These are phyloP conservation scores for Pterocles gutturalis DNA, from an alignment of 2,113 vertebrate genomes.

Conservation along the genomic window DNA sequence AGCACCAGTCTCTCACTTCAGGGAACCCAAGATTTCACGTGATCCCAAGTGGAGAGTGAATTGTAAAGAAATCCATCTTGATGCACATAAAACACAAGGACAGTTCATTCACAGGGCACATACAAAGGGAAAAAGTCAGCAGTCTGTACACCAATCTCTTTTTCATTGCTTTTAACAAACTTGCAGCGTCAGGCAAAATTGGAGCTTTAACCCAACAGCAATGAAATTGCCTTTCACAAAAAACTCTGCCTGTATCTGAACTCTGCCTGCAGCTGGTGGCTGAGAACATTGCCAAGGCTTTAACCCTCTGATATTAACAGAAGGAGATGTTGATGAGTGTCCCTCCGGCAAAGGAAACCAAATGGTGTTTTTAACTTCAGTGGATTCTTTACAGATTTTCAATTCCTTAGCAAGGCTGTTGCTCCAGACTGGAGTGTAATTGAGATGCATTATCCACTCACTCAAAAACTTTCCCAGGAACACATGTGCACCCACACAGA, in stretches of 20 bases:
- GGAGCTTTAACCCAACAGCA: slow-evolving; percentile 4
- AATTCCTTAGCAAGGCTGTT: slow-evolving; percentile 48
- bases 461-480: slow-evolving; percentile 66
- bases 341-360: slow-evolving; percentile 45
- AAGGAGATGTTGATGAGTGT: slow-evolving; percentile 53
- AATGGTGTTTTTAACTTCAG: slow-evolving; percentile 56
- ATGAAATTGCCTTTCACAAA: slow-evolving; percentile 9
- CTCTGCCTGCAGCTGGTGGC: slow-evolving; percentile 40
- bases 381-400: slow-evolving; percentile 60
- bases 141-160: background rate
- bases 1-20: background rate
- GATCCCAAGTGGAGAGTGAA: background rate
- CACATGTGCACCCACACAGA: slow-evolving; percentile 55
- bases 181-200: slow-evolving; percentile 18
- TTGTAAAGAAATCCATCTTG: background rate
- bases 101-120: background rate
- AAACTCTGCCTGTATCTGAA: slow-evolving; percentile 18
- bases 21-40: background rate
- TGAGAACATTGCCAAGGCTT: slow-evolving; percentile 50
- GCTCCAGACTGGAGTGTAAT: slow-evolving; percentile 58
- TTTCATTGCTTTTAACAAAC: background rate
- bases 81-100: background rate
- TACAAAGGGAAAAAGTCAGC: background rate
- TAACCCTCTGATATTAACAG: slow-evolving; percentile 51
- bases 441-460: slow-evolving; percentile 41